Base-by-base conservation (phyloP, 2,113 vertebrate species). In the Bolborhynchus lineola region DNA sequence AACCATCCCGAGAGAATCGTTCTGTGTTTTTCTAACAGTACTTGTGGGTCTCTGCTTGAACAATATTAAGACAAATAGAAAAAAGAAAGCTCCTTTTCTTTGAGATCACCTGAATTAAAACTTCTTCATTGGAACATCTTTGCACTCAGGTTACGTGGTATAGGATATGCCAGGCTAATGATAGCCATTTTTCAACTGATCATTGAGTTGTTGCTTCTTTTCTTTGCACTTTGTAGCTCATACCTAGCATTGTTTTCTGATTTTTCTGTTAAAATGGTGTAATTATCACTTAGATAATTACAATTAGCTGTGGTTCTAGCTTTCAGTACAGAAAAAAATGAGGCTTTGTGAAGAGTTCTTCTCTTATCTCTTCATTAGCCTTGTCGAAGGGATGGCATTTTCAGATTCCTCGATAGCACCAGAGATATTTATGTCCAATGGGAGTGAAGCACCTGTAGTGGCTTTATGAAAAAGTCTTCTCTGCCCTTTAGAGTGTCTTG, bases 301-400 rank as follows among this genome's bases (percentile, higher is more conserved):
- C n/a, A n/a, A n/a, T n/a, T n/a, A n/a, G 19, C 26, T 46, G 4
- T 1, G 1, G 4, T 46, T 80, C n/a, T 49, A 42, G 19, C 10
- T 86, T 80, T 81, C 28, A 29, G 31, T 8, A n/a, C 9, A 80
- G 57, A 72, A 80, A 82, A 53, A 21, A 20, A 1, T 1, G 21
- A 60, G 5, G 13, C 4, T 11, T 4, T 46, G 7, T 14, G 16
- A 29, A 10, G 16, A 4, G 2, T 12, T 86, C 70, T 95, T 68
- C 53, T 67, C 8, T 29, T 39, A 16, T 74, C 9, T 81, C 20
- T 64, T 81, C 16, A 7, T 46, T 64, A 69, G 24, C 5, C 44
- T 5, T 21, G 29, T 7, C 71, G 78, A 71, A 79, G 8, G 13
- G 9, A 29, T 35, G 17, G 6, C 5, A 62, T 69, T 69, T 47